Evolutionary conservation across 2,113 vertebrate species (phyloP).

Genomic region (Saguinus midas): DNA sequence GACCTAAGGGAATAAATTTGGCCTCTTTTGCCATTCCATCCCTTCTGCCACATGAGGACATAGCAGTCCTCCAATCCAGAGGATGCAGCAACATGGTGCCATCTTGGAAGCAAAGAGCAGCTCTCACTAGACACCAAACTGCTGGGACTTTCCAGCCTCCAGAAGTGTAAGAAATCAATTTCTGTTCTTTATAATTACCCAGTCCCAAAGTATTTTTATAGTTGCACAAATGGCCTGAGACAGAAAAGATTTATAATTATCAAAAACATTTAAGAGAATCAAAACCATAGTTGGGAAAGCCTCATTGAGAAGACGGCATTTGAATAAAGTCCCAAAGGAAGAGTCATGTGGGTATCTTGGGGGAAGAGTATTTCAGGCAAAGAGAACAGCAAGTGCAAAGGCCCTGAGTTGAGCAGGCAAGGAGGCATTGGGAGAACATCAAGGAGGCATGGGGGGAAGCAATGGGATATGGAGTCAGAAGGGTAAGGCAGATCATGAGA

Average conservation of each 20-base stretch:
- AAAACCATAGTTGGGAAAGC: slow-evolving; percentile 2
- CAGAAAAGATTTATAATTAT: not conserved
- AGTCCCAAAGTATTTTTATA: not conserved
- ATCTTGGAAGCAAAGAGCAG: not conserved
- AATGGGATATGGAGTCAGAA: not conserved
- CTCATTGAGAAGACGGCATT: not conserved
- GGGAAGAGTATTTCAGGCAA: not conserved
- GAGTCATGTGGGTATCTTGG: not conserved
- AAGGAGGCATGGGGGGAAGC: not conserved
- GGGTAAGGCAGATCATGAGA: not conserved
- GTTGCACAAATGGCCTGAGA: not conserved
- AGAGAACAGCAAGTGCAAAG: not conserved
- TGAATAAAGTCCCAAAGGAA: not conserved
- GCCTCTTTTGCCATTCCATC: not conserved
- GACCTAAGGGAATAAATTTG: not conserved
- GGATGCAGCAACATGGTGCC: not conserved
- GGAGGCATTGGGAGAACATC: not conserved
- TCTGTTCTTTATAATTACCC: not conserved
- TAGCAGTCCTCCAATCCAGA: not conserved
- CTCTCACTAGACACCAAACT: not conserved
- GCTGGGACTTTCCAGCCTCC: not conserved
- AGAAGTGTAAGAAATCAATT: not conserved
- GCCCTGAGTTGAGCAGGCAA: not conserved
- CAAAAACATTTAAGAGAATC: not conserved
- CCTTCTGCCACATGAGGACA: not conserved